Conservation (phyloP, 2,888 invertebrate genomes). For the Empis livida region DNA sequence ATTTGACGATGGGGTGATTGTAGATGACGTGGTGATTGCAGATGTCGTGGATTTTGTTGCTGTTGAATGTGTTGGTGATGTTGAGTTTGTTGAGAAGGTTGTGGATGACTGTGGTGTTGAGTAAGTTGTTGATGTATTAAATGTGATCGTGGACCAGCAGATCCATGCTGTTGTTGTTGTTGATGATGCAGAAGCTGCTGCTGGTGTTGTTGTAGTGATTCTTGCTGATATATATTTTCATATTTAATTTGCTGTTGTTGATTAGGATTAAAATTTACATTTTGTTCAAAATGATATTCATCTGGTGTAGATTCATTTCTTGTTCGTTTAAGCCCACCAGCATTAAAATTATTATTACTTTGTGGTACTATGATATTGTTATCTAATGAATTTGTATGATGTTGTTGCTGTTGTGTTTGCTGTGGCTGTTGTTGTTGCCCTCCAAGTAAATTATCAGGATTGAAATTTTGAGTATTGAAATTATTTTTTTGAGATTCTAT, state of each 20-base stretch:
- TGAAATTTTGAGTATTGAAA: slow-evolving; percentile 33
- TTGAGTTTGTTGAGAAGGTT: slow-evolving; percentile 6
- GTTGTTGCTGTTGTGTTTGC: slow-evolving; percentile 19
- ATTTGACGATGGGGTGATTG: slow-evolving; percentile 23
- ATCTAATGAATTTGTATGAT: slow-evolving; percentile 25
- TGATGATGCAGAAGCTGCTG: neutral
- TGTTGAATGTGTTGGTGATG: neutral
- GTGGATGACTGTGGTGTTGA: neutral
- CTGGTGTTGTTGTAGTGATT: neutral
- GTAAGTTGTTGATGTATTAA: slow-evolving; percentile 2
- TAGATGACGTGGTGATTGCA: slow-evolving; percentile 27
- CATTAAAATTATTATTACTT: slow-evolving; percentile 24
- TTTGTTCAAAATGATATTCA: slow-evolving; percentile 25
- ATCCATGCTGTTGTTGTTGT: slow-evolving; percentile 16
- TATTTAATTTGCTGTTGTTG: slow-evolving; percentile 16
- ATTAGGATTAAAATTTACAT: slow-evolving; percentile 6
- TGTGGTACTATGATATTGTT: slow-evolving; percentile 27
- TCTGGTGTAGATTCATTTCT: slow-evolving; percentile 23
- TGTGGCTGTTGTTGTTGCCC: slow-evolving; percentile 22
- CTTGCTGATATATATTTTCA: no score
- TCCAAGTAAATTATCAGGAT: slow-evolving; percentile 26
- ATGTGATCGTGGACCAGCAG: slow-evolving; percentile 15
- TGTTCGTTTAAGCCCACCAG: slow-evolving; percentile 13
- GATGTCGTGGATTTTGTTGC: slow-evolving; percentile 20
- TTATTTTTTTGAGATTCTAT: slow-evolving; percentile 15